Base-by-base conservation (phyloP, 1,140 invertebrate genomes). In the Pseudoatta argentina region DNA sequence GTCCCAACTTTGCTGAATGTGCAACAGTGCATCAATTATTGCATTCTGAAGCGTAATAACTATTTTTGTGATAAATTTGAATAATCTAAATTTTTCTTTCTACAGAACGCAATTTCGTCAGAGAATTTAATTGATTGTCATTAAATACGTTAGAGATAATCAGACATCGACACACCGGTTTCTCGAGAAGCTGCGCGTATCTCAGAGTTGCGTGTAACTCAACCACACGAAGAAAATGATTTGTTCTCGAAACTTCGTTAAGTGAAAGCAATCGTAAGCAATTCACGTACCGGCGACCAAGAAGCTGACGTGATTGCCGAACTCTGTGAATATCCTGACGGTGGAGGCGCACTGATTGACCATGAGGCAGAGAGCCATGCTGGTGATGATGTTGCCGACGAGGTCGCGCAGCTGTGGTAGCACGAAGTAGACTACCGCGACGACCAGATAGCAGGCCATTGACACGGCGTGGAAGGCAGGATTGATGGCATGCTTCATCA, bases 371-470 rank as follows among this genome's bases (percentile, higher is more conserved):
- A 98, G 92, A 63, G 96, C 96, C 88, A 98, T 97, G 53, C 97
- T 98, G 0, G 97, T 98, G 51, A 98, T 96, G 88, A 98, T 98
- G 93, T 98, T 98, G 18, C 98, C 98, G 34, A 97, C 96, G 30
- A 98, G 94, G 95, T 98, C 97, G 90, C 97, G 95, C 66, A 98
- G 95, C 57, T 98, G 98, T n/a, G 97, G 97, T 86, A 98, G 94
- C 21, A 98, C 96, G 93, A 98, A 98, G 92, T 98, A 98, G 76
- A 98, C 96, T n/a, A 98, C 96, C 6, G 97, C 97, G 14, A 98
- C 96, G 1, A 97, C 92, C n/a, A 98, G 92, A 86, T 97, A 96
- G 76, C 97, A 96, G 6, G 96, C 95, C 81, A 98, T 97, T 2
- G 97, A 96, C 51, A 98, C 96, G 0, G 96, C 96, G 93, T 97